Evolutionary conservation across 2,888 invertebrate genomes (phyloP).

Genomic region (Pocota personata): DNA sequence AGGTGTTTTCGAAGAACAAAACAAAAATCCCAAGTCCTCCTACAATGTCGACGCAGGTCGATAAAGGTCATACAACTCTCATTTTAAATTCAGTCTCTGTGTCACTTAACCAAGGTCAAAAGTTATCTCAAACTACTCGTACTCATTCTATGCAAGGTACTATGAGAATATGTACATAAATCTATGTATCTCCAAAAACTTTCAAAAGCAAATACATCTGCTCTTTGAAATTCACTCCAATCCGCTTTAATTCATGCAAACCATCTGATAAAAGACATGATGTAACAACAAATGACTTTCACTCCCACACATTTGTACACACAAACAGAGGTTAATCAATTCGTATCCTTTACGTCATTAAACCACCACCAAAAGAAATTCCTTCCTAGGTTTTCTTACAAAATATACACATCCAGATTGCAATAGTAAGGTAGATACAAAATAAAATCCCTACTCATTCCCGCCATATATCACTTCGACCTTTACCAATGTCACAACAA

Average conservation of each 20-base stretch:
- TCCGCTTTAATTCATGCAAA: neutral
- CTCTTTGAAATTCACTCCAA: neutral
- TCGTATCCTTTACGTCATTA: constrained; percentile 35
- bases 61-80: neutral
- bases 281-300: constrained; percentile 23
- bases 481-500: constrained; percentile 66
- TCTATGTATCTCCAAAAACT: neutral
- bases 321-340: constrained; percentile 9
- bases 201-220: constrained; percentile 11
- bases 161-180: neutral
- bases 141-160: too few species aligned
- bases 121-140: neutral
- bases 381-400: neutral
- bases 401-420: neutral
- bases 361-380: neutral
- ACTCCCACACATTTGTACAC: neutral
- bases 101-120: neutral
- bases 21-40: neutral
- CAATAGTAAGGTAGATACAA: constrained; percentile 22
- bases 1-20: too few species aligned
- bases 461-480: constrained; percentile 47
- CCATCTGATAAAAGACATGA: constrained; percentile 24
- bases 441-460: neutral
- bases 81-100: neutral
- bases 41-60: neutral